phyloP scores from a whole-genome alignment of 2,113 vertebrate genomes.

The Fregata magnificens region DNA sequence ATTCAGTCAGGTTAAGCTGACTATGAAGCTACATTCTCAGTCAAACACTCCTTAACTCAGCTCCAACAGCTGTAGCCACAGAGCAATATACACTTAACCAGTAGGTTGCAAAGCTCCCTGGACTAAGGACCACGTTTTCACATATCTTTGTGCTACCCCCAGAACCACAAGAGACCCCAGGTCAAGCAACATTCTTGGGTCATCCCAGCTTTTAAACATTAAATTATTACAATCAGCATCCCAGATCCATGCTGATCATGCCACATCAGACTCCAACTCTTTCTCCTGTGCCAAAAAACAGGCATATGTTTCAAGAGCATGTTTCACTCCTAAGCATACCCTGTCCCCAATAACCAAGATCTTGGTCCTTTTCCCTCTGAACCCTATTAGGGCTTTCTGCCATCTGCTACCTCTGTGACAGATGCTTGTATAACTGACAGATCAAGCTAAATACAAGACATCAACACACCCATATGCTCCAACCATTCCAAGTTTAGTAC shows the following conservation, averaged over 20 bases:
- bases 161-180: neutral
- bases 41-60: neutral
- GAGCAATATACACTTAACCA: neutral
- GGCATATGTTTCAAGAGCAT: neutral
- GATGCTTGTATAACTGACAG: conserved; percentile 61
- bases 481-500: conserved; percentile 63
- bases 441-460: conserved; percentile 67
- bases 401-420: conserved; percentile 66
- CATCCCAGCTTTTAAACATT: neutral
- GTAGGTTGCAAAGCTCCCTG: neutral
- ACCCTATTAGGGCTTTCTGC: conserved; percentile 50
- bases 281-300: neutral
- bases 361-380: conserved; percentile 26
- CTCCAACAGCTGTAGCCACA: neutral
- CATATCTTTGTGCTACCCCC: neutral
- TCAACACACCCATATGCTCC: conserved; percentile 51
- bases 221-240: neutral
- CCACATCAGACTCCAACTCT: neutral
- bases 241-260: neutral
- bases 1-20: neutral
- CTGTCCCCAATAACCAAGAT: neutral
- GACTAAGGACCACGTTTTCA: neutral
- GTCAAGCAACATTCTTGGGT: neutral
- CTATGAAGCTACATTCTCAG: neutral
- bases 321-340: neutral